Conservation (phyloP, 1,140 invertebrate species). For the Oppia nitens region DNA sequence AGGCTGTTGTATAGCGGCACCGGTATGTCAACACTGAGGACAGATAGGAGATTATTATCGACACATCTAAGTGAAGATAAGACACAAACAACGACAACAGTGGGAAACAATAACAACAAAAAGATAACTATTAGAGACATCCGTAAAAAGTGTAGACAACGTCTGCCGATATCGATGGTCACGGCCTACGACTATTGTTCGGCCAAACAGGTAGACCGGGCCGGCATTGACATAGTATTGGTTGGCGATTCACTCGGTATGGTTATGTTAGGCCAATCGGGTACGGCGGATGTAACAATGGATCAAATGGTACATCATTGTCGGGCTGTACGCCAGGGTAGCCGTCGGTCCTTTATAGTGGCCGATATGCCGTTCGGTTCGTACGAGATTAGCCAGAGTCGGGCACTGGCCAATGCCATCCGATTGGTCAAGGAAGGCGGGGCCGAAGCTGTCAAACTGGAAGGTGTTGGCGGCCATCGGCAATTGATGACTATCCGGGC, state of each 20-base stretch:
- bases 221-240: slow-evolving; percentile 19
- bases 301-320: slow-evolving; percentile 22
- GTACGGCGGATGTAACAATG: slow-evolving; percentile 19
- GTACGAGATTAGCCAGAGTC: background rate
- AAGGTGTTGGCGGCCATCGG: slow-evolving; percentile 10
- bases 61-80: no score
- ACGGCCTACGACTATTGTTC: slow-evolving; percentile 18
- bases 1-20: no score
- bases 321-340: slow-evolving; percentile 12
- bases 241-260: slow-evolving; percentile 20
- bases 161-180: no score
- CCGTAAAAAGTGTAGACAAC: no score
- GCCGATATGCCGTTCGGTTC: slow-evolving; percentile 14
- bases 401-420: background rate
- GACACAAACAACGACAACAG: no score
- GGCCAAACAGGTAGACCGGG: slow-evolving; percentile 15
- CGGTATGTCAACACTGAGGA: no score
- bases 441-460: slow-evolving; percentile 21
- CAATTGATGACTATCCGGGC: background rate
- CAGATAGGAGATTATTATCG: no score
- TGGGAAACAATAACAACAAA: no score
- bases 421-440: slow-evolving; percentile 17
- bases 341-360: slow-evolving; percentile 15
- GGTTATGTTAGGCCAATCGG: slow-evolving; percentile 16
- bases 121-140: no score